Percentiles rank a stretch among this genome's conserved stretches.
Evolutionary conservation across 2,113 vertebrate genomes (phyloP).

Genomic region (Vulpes ferrilata): DNA sequence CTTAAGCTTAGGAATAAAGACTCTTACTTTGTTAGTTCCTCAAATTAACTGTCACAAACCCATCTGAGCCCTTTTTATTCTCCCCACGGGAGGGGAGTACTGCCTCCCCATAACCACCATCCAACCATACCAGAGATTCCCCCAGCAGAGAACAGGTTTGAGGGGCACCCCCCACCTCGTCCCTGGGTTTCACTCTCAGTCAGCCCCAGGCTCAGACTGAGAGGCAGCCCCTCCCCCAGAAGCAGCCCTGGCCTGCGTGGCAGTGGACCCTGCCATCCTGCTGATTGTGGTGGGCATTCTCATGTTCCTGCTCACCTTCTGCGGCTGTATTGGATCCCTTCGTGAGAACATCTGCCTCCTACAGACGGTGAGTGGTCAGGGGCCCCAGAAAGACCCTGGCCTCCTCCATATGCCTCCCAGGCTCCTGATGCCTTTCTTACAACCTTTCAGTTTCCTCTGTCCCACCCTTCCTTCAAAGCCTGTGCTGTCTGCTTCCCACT

Average conservation of each 20-base stretch:
- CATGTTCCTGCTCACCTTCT: conserved; percentile 98
- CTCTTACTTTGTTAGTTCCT: neutral
- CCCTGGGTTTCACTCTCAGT: neutral
- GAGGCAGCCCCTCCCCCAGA: conserved; percentile 85
- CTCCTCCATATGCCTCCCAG: neutral
- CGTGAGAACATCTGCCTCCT: conserved; percentile 96
- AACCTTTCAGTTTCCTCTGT: neutral
- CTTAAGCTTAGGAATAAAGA: conserved; percentile 10
- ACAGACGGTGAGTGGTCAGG: conserved; percentile 89
- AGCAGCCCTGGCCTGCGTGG: conserved; percentile 91
- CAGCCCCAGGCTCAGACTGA: neutral
- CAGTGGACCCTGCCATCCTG: conserved; percentile 93
- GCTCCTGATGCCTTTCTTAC: neutral
- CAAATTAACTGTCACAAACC: conserved; percentile 1
- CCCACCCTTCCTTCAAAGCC: neutral
- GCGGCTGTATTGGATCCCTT: conserved; percentile 95
- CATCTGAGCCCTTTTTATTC: conserved; percentile 22
- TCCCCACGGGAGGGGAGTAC: neutral
- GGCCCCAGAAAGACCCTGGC: neutral
- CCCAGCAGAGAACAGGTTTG: neutral
- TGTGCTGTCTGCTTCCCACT: neutral
- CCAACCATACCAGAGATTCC: neutral
- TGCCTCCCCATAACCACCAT: neutral
- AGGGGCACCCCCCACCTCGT: neutral
- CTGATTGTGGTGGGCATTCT: conserved; percentile 92